A percentile compares a stretch with the other conserved stretches of the same genome.
These are phyloP conservation scores for Corythaixoides concolor DNA, from an alignment of 2,113 vertebrate species.

Conservation along the genomic window DNA sequence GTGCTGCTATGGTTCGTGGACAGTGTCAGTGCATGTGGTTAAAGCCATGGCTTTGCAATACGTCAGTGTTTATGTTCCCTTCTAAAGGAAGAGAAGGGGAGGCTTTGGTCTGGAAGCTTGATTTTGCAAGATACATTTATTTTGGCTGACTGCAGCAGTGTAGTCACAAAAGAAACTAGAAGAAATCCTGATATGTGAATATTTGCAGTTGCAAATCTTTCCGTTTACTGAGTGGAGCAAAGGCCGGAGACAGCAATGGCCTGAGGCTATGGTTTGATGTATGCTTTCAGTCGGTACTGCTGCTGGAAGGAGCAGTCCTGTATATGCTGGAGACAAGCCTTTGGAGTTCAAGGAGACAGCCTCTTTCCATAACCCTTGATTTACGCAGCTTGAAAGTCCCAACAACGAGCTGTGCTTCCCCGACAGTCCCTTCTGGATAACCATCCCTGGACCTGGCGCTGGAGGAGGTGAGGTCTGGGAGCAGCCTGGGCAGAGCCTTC, in stretches of 20 bases:
- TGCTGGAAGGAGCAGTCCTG: not conserved
- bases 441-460: accelerated
- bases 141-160: not conserved
- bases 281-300: not conserved
- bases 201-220: not conserved
- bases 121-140: not conserved
- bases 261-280: accelerated
- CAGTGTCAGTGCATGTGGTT: accelerated
- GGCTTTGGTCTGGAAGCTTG: not conserved
- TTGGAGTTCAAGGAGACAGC: not conserved
- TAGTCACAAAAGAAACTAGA: not conserved
- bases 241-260: not conserved
- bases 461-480: not conserved
- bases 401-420: not conserved
- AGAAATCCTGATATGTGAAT: not conserved
- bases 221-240: not conserved
- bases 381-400: accelerated
- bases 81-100: not conserved
- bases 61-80: not conserved
- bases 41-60: not conserved
- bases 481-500: not conserved
- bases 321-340: too few species aligned
- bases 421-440: accelerated
- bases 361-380: not conserved
- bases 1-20: accelerated